phyloP scores from a whole-genome alignment of 2,888 invertebrate species.

The Drosophila rubida region DNA sequence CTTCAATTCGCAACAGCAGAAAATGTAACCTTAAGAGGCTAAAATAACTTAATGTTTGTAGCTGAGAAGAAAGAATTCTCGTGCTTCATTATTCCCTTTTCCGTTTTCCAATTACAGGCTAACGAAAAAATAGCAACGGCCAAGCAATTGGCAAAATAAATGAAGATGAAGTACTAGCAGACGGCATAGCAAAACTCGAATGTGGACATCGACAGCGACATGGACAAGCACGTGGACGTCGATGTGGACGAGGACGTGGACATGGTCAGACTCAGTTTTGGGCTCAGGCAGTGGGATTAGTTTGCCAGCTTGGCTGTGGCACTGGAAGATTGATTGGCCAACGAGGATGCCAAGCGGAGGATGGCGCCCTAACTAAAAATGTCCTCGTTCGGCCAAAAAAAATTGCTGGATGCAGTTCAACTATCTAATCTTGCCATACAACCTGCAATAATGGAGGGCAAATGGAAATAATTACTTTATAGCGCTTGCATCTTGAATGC shows the following conservation, averaged over 20 bases:
- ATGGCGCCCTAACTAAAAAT: conserved; percentile 25
- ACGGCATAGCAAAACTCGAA: conserved; percentile 29
- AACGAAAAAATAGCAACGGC: conserved; percentile 10
- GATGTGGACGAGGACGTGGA: background rate
- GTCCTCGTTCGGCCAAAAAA: conserved; percentile 48
- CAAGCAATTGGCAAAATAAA: conserved; percentile 70
- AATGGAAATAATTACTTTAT: conserved; percentile 11
- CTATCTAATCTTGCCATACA: background rate
- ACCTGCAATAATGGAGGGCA: conserved; percentile 1
- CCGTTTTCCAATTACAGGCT: background rate
- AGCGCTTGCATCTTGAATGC: background rate
- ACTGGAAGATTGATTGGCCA: conserved; percentile 54
- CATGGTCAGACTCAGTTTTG: background rate
- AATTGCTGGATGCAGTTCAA: conserved; percentile 22
- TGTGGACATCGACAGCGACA: conserved; percentile 19
- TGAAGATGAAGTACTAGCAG: conserved; percentile 70
- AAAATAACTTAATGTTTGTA: background rate
- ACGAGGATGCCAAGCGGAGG: conserved; percentile 17
- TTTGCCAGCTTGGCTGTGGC: conserved; percentile 20
- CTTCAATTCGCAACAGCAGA: too few species aligned
- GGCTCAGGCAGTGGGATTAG: conserved; percentile 18
- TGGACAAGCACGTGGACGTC: conserved; percentile 6
- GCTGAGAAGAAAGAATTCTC: too few species aligned
- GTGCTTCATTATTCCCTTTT: background rate
- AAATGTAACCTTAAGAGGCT: too few species aligned